Base-by-base conservation (phyloP, 2,888 invertebrate species). In the Corbicula japonica region DNA sequence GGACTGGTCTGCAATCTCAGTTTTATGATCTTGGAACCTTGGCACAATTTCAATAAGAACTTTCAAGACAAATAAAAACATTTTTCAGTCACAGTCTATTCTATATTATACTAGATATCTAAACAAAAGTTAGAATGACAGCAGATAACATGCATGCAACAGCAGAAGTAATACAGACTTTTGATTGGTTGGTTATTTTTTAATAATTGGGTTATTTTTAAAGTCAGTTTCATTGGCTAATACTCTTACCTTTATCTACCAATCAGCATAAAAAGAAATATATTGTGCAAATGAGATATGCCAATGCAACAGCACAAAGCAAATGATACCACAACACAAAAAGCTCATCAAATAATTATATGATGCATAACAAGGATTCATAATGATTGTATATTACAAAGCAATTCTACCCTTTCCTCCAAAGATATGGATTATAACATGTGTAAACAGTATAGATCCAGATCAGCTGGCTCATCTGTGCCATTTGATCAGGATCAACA, bases 201-300 rank as follows among this genome's bases (percentile, higher is more conserved):
- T 21, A 38, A 54, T 71, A 52, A 50, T 66, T 65, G 48, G 73
- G 66, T 74, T 74, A 74, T 54, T 52, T 44, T 44, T 54, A 70
- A 61, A 60, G 38, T 61, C 44, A 60, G 44, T 75, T 66, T 65
- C 23, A 80, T 80, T 80, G 75, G 75, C 54, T 80, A 38, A 46
- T 52, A 76, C 35, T 34, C 80, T 80, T 80, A 80, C 80, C 80
- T 80, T 76, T 23, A 80, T 75, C 80, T 80, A 80, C 75, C 70
- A 79, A 79, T 71, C 76, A 76, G 80, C 80, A 80, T 68, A 72
- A 80, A 76, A 54, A 71, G 54, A 76, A 80, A 80, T 69, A 80
- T 60, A 72, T 62, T 52, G 62, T 62, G 71, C 54, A 62, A 52
- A 72, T 62, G 62, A 54, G 61, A 30, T 26, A 26, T 21, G 34